Conservation (phyloP, 2,113 vertebrate genomes). For the Redunca redunca region DNA sequence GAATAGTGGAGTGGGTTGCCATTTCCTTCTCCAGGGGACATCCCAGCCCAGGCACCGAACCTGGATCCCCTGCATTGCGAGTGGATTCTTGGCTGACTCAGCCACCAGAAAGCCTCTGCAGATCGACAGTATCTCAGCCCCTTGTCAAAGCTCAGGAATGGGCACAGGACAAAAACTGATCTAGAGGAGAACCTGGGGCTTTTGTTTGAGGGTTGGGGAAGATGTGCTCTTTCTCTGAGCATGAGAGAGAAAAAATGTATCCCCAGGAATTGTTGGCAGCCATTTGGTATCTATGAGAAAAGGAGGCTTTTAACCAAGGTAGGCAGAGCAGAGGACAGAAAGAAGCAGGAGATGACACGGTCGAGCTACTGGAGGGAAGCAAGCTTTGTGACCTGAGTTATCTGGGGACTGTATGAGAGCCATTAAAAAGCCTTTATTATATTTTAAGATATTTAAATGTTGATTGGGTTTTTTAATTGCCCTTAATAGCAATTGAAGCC, state of each 20-base stretch:
- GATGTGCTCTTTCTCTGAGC: not conserved
- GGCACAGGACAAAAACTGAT: not conserved
- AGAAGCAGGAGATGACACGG: not conserved
- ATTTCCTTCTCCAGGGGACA: not conserved
- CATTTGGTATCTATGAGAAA: not conserved
- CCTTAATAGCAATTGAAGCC: not conserved
- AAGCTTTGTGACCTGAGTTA: not conserved
- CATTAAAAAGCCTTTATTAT: not conserved
- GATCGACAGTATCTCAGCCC: not conserved
- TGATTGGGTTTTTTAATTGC: not conserved
- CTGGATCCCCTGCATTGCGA: not conserved
- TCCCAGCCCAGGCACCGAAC: not conserved
- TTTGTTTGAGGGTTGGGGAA: not conserved
- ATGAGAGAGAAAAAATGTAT: not conserved
- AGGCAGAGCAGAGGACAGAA: not conserved
- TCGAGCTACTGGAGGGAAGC: not conserved
- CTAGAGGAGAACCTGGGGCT: not conserved
- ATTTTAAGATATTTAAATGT: not conserved
- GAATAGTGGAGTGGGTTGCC: not conserved
- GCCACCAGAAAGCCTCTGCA: not conserved
- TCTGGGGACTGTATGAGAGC: not conserved
- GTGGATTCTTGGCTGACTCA: not conserved
- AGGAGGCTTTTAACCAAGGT: not conserved
- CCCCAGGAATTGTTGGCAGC: not conserved
- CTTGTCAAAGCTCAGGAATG: not conserved